Evolutionary conservation across 2,113 vertebrate species (phyloP).

Genomic region (Sitta europaea): DNA sequence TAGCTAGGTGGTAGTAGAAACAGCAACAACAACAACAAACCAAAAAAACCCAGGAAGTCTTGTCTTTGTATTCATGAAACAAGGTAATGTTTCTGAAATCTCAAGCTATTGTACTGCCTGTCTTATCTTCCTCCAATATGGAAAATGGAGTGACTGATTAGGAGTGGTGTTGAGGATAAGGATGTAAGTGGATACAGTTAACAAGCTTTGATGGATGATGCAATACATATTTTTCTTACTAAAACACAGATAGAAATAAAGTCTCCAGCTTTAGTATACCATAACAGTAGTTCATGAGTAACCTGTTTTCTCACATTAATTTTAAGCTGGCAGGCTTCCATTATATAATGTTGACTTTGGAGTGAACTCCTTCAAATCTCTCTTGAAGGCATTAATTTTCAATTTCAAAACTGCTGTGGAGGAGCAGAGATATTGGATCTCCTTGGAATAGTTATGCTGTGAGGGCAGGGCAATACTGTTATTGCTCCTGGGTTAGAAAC

Average conservation of each 20-base stretch:
- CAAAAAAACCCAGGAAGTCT: background rate
- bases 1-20: background rate
- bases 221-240: background rate
- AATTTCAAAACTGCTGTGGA: background rate
- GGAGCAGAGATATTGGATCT: background rate
- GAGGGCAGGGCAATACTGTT: background rate
- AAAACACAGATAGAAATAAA: background rate
- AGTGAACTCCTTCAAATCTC: background rate
- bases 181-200: background rate
- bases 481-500: background rate
- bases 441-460: background rate
- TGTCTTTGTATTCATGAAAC: background rate
- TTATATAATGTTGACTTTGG: background rate
- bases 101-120: background rate
- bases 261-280: background rate
- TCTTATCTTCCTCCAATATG: background rate
- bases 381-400: background rate
- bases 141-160: background rate
- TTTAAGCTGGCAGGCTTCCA: background rate
- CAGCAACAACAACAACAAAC: background rate
- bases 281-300: background rate
- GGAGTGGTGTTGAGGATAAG: background rate
- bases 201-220: background rate
- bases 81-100: background rate
- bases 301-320: background rate